These are phyloP conservation scores for Myocastor coypus DNA, from an alignment of 2,113 vertebrate species.

Conservation along the genomic window DNA sequence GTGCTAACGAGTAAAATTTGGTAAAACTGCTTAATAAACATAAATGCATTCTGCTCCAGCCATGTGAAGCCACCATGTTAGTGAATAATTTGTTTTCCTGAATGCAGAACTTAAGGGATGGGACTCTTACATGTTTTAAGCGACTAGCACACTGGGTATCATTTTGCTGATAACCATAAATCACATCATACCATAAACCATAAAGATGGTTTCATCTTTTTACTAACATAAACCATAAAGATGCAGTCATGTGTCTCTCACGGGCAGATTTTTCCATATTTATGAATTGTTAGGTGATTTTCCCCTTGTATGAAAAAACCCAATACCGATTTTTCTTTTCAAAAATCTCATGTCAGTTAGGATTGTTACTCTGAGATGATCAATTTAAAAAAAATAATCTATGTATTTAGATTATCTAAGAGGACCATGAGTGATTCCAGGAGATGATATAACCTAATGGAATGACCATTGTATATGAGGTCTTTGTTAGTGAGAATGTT, in stretches of 20 bases:
- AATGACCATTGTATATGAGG: not conserved
- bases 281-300: not conserved
- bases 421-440: not conserved
- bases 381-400: not conserved
- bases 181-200: too few relatives aligned
- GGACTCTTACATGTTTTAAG: not conserved
- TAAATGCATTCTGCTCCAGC: not conserved
- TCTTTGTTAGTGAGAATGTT: not conserved
- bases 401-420: not conserved
- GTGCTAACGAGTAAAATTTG: not conserved
- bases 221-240: not conserved
- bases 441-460: not conserved
- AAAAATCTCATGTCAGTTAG: not conserved
- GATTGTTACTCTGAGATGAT: not conserved
- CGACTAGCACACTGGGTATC: not conserved
- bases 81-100: not conserved
- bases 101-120: not conserved
- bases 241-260: too few relatives aligned
- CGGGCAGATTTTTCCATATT: not conserved
- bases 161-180: not conserved
- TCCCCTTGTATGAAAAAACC: not conserved
- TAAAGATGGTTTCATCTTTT: too few relatives aligned
- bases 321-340: slow-evolving; percentile 8
- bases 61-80: not conserved
- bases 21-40: not conserved